phyloP scores from a whole-genome alignment of 2,113 vertebrate species.

The Cercopithecus mona region DNA sequence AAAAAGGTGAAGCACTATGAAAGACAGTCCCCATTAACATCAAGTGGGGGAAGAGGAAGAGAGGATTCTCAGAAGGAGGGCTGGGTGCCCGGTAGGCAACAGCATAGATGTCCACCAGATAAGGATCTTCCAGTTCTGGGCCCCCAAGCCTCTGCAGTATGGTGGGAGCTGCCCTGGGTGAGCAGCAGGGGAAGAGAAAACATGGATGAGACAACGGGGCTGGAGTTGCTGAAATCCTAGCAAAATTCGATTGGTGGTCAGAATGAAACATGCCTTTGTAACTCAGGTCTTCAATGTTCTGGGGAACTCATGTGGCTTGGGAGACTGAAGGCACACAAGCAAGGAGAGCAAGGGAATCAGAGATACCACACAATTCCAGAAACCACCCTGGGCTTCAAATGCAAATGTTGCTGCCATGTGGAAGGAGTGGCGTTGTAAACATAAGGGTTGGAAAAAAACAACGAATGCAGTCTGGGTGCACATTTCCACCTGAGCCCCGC shows the following conservation, averaged over 20 bases:
- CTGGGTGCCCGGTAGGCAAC: not conserved
- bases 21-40: not conserved
- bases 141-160: not conserved
- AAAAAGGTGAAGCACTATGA: not conserved
- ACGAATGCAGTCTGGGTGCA: not conserved
- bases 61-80: not conserved
- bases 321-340: not conserved
- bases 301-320: not conserved
- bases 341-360: not conserved
- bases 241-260: not conserved
- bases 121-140: not conserved
- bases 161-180: accelerated
- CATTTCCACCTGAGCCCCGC: not conserved
- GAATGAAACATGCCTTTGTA: not conserved
- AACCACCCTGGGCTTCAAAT: not conserved
- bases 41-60: not conserved
- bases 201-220: not conserved
- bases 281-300: not conserved
- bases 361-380: not conserved
- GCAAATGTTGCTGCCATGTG: not conserved
- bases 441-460: not conserved
- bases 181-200: not conserved
- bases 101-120: not conserved
- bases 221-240: not conserved
- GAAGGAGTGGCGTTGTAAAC: not conserved